phyloP scores from a whole-genome alignment of 2,113 vertebrate species.

The Talpa occidentalis region DNA sequence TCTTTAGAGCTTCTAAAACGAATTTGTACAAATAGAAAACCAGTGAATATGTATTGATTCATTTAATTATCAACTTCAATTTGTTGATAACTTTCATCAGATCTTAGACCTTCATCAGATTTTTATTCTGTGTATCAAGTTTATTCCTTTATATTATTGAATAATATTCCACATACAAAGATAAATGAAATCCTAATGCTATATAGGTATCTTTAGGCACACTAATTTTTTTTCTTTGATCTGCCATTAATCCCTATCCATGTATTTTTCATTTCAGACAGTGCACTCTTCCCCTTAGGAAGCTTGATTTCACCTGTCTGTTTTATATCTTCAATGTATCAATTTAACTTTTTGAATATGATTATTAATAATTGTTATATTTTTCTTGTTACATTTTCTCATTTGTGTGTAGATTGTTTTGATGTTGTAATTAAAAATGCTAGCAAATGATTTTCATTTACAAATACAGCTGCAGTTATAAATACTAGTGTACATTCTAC shows the following conservation, averaged over 20 bases:
- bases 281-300: neutral
- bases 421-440: neutral
- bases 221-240: too few relatives aligned
- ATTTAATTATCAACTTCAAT: neutral
- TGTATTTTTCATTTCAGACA: too few relatives aligned
- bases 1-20: neutral
- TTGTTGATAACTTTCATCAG: neutral
- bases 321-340: neutral
- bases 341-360: neutral
- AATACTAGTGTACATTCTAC: neutral
- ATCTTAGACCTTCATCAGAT: too few relatives aligned
- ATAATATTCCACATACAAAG: too few relatives aligned
- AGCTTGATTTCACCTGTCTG: neutral
- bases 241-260: too few relatives aligned
- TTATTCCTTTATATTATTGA: too few relatives aligned
- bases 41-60: neutral
- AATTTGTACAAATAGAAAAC: neutral
- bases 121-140: too few relatives aligned
- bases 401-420: neutral
- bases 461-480: neutral
- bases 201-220: too few relatives aligned
- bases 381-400: neutral
- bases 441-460: neutral
- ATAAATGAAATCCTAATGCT: too few relatives aligned
- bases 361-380: neutral